Conservation (phyloP, 2,888 invertebrate species). For the Chymomyza fuscimana region DNA sequence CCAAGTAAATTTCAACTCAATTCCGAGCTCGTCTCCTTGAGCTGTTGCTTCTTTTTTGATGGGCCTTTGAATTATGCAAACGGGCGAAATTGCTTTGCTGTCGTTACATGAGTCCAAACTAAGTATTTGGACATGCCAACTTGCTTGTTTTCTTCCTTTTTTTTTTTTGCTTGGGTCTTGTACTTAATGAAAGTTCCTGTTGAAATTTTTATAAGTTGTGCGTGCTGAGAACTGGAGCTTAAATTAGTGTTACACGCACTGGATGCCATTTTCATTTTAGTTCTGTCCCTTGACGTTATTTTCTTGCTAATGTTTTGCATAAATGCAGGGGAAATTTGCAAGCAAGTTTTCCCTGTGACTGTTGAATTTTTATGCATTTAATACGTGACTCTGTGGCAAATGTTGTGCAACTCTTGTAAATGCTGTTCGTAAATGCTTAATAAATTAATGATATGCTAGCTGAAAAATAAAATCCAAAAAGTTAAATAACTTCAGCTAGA, state of each 20-base stretch:
- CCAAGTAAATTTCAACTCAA: not conserved
- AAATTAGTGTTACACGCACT: slow-evolving; percentile 67
- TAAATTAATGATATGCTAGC: slow-evolving; percentile 24
- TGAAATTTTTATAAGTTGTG: slow-evolving; percentile 65
- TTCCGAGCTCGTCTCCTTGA: not conserved
- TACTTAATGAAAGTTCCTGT: slow-evolving; percentile 24
- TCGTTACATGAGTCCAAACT: slow-evolving; percentile 9
- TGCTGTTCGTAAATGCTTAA: slow-evolving; percentile 25
- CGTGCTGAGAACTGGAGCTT: slow-evolving; percentile 51
- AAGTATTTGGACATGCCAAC: slow-evolving; percentile 60
- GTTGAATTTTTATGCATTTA: slow-evolving; percentile 66
- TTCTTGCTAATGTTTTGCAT: slow-evolving; percentile 52
- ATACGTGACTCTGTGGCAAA: slow-evolving; percentile 55
- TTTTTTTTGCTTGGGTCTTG: not conserved
- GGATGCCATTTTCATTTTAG: slow-evolving; percentile 4
- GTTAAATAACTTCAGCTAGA: slow-evolving; percentile 15
- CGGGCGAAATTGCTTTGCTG: slow-evolving; percentile 47
- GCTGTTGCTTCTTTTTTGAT: not conserved
- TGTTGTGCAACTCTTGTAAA: slow-evolving; percentile 34
- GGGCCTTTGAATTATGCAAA: slow-evolving; percentile 57
- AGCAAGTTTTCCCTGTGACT: slow-evolving; percentile 17
- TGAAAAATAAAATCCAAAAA: not conserved
- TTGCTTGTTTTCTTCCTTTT: slow-evolving; percentile 25
- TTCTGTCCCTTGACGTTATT: slow-evolving; percentile 20
- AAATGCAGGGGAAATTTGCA: slow-evolving; percentile 57